A percentile compares a stretch with the other conserved stretches of the same genome.
Conservation (phyloP, 1,140 invertebrate genomes). For the Drosophila miranda region DNA sequence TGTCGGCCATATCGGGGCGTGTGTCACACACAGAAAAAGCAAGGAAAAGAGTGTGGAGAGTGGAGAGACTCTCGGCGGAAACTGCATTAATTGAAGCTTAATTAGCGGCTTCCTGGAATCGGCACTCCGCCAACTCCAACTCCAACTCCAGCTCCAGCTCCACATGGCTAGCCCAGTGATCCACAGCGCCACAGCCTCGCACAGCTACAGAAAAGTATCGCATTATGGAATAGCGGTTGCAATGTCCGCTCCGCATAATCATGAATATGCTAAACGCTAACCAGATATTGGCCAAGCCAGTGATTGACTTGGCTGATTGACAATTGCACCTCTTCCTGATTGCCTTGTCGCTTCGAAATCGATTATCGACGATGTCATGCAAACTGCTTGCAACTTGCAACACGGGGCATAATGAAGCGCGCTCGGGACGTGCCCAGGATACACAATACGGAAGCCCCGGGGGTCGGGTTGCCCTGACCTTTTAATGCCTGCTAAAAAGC, state of each 20-base stretch:
- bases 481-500: slow-evolving; percentile 50
- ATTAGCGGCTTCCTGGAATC: slow-evolving; percentile 66
- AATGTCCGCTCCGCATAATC: slow-evolving; percentile 61
- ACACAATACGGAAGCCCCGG: slow-evolving; percentile 31
- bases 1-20: slow-evolving; percentile 9
- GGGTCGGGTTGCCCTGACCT: slow-evolving; percentile 50
- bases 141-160: not conserved
- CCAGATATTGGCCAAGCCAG: slow-evolving; percentile 25
- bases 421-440: slow-evolving; percentile 38
- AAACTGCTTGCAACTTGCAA: slow-evolving; percentile 35
- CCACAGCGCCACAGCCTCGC: slow-evolving; percentile 7
- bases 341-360: slow-evolving; percentile 52
- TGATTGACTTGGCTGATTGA: slow-evolving; percentile 45
- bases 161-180: not conserved
- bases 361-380: slow-evolving; percentile 53
- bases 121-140: slow-evolving; percentile 14
- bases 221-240: slow-evolving; percentile 65
- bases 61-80: slow-evolving; percentile 29
- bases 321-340: slow-evolving; percentile 75
- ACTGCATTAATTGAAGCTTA: slow-evolving; percentile 65
- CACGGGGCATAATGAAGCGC: slow-evolving; percentile 60
- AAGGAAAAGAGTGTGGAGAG: not conserved
- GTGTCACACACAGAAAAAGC: slow-evolving; percentile 18
- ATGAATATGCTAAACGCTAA: slow-evolving; percentile 66
- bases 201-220: slow-evolving; percentile 32